These are phyloP conservation scores for Tachysurus fulvidraco DNA, from an alignment of 2,113 vertebrate genomes.

Conservation along the genomic window DNA sequence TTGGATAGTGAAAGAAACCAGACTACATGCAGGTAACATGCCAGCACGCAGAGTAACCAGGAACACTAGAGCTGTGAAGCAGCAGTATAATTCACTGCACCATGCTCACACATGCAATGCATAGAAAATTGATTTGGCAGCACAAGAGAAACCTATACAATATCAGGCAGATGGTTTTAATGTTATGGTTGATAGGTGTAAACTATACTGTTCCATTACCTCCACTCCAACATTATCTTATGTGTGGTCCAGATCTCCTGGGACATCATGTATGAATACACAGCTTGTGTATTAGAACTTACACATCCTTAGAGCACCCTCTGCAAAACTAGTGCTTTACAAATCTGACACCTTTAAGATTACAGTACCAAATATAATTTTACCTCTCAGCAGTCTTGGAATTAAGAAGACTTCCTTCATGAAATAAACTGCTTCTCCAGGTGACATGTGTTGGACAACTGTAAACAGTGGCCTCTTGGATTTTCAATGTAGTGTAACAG, in stretches of 20 bases:
- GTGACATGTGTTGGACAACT: background rate
- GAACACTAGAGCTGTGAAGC: background rate
- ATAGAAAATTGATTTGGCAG: background rate
- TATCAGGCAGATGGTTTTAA: no score
- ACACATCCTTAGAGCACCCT: background rate
- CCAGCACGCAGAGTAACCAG: background rate
- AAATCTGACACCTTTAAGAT: background rate
- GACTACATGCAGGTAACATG: background rate
- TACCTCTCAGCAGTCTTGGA: constrained; percentile 16
- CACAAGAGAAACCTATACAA: no score
- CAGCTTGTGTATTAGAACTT: constrained; percentile 1
- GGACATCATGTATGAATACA: background rate
- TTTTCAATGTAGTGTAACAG: constrained; percentile 16
- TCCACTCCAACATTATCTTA: background rate
- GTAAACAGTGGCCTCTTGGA: constrained; percentile 21
- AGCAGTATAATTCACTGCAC: background rate
- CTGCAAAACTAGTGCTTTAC: background rate
- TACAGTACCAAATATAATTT: background rate
- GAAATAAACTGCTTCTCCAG: background rate
- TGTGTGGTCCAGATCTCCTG: background rate
- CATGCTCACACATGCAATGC: background rate
- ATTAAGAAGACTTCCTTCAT: constrained; percentile 6
- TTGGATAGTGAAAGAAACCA: background rate
- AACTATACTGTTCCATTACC: background rate
- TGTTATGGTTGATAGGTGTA: background rate